Evolutionary conservation across 2,888 invertebrate genomes (phyloP), one percentile per base, ranked within the genome.

Genomic region (Catocala nupta): DNA sequence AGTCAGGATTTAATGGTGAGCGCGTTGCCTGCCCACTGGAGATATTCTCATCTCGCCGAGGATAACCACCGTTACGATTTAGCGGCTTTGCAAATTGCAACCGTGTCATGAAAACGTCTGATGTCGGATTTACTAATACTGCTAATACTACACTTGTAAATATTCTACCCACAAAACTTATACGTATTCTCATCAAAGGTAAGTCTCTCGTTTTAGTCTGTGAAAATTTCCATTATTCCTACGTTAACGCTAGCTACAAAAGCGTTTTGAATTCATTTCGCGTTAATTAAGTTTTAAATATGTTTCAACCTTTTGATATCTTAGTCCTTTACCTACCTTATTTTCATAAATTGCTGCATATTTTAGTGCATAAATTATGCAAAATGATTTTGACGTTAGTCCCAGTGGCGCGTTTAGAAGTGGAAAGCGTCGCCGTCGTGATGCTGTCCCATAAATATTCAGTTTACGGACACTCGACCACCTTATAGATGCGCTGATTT

Each of bases 351-450:
- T 81, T 84, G 77, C 78, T 81, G 82, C 81, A 81, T 84, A 87
- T 83, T 87, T 83, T 75, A 81, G 82, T 80, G 80, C 75, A 81
- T 87, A 86, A 87, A 88, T 87, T 89, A 89, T 89, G 88, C 82
- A 85, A 89, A 88, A 86, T 85, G 82, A 80, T 87, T 88, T 87
- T 84, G 85, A 86, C 84, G 85, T 85, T 77, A 84, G 83, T 82
- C 82, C 81, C 83, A 68, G 75, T 70, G 82, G 77, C 81, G 78
- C 78, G 82, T 85, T 86, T 83, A 82, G 83, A 81, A 69, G 80
- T 74, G 66, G 49, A 59, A 51, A 55, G 47, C 70, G 66, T 65
- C 65, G 65, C 59, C 70, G 65, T 65, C 65, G 65, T 61, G 77
- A 73, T 74, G 73, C 75, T 70, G 73, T 71, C 70, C 79, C 79